phyloP scores from a whole-genome alignment of 35 echinoderm and acorn worm species.

The Amphiura filiformis region DNA sequence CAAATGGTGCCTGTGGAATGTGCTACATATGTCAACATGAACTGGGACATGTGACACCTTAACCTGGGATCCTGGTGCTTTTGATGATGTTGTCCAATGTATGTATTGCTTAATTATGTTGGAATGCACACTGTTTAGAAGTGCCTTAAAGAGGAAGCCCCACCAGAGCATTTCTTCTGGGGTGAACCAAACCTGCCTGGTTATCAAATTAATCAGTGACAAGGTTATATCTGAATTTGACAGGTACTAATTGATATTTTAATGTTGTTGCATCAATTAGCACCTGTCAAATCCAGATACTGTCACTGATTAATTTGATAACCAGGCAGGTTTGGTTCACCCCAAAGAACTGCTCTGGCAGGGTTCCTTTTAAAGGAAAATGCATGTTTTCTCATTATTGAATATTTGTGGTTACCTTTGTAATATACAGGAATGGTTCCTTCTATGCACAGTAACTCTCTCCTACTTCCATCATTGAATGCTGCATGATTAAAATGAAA shows the following conservation, averaged over 20 bases:
- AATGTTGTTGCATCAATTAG: too few relatives aligned
- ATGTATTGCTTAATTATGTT: background rate
- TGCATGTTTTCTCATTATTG: too few relatives aligned
- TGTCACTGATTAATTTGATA: too few relatives aligned
- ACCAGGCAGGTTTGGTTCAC: too few relatives aligned
- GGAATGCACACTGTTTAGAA: background rate
- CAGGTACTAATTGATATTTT: too few relatives aligned
- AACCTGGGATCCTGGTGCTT: background rate
- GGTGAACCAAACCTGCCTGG: too few relatives aligned
- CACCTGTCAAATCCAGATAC: too few relatives aligned
- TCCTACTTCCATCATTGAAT: slow-evolving; percentile 81
- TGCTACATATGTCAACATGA: background rate
- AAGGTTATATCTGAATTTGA: too few relatives aligned
- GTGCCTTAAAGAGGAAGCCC: background rate
- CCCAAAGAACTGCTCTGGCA: too few relatives aligned
- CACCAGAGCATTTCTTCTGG: too few relatives aligned
- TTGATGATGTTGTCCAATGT: background rate
- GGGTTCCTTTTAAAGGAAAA: too few relatives aligned
- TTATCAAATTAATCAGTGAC: too few relatives aligned
- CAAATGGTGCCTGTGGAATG: background rate
- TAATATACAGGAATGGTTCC: slow-evolving; percentile 89
- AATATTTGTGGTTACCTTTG: slow-evolving; percentile 68
- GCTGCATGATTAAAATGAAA: slow-evolving; percentile 54
- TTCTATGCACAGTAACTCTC: slow-evolving; percentile 77
- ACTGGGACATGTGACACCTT: background rate